phyloP scores from a whole-genome alignment of 2,888 invertebrate species.

The Drosophila hamatofila region DNA sequence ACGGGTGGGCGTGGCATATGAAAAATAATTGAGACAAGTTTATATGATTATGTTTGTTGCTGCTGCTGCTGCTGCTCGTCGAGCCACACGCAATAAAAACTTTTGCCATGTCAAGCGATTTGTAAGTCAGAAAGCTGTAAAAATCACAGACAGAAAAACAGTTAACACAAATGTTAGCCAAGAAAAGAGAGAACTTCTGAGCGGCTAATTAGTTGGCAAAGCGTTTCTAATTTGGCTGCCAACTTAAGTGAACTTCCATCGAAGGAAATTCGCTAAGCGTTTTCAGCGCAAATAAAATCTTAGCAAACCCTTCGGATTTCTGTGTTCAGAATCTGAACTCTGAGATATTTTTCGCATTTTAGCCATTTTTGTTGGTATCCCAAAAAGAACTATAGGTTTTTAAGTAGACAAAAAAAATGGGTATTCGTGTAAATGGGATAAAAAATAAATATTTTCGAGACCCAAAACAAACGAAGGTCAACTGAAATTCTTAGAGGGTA shows the following conservation, averaged over 20 bases:
- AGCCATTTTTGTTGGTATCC: constrained; percentile 27
- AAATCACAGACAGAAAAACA: constrained; percentile 79
- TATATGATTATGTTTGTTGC: constrained; percentile 70
- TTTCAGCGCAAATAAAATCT: constrained; percentile 10
- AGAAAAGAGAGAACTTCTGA: constrained; percentile 40
- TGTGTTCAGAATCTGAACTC: constrained; percentile 30
- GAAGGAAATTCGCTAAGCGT: constrained; percentile 40
- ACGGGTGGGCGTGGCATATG: constrained; percentile 60
- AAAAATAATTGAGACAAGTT: constrained; percentile 81
- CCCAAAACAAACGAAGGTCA: constrained; percentile 13
- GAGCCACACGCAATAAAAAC: constrained; percentile 66
- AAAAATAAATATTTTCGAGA: constrained; percentile 23
- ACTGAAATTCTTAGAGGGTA: not conserved
- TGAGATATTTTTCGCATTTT: too few relatives aligned
- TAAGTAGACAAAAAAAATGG: too few relatives aligned
- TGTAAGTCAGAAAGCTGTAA: constrained; percentile 74
- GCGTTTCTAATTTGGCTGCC: constrained; percentile 55
- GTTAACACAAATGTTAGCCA: constrained; percentile 49
- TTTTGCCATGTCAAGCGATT: constrained; percentile 59
- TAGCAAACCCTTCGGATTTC: constrained; percentile 33
- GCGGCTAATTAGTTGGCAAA: constrained; percentile 71
- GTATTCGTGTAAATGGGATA: too few relatives aligned
- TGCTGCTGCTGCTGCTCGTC: constrained; percentile 26
- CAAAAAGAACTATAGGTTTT: not conserved
- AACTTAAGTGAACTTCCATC: constrained; percentile 61